phyloP scores from a whole-genome alignment of 1,140 invertebrate species.

The Acyrthosiphon pisum region DNA sequence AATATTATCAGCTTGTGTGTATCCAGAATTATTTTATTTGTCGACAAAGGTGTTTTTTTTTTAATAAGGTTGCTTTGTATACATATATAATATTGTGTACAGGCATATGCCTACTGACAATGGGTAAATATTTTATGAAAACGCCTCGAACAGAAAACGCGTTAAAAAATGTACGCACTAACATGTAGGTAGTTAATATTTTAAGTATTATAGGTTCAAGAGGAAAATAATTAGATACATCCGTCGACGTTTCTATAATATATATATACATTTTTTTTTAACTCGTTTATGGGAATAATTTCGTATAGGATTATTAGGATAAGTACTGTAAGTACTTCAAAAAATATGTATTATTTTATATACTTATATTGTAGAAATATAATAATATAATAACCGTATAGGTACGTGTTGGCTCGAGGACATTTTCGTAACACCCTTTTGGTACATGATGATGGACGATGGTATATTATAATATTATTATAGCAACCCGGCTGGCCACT shows the following conservation, averaged over 20 bases:
- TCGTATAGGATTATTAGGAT: background rate
- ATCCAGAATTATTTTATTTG: background rate
- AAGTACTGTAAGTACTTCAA: background rate
- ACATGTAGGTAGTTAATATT: background rate
- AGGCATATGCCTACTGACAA: background rate
- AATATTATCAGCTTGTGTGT: background rate
- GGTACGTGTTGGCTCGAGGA: background rate
- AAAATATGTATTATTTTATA: background rate
- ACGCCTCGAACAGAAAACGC: background rate
- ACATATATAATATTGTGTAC: background rate
- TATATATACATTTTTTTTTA: background rate
- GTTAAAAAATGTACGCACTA: background rate
- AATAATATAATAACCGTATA: background rate
- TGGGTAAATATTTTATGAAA: background rate
- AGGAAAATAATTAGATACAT: conserved; percentile 22
- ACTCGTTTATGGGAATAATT: background rate
- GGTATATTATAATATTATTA: background rate
- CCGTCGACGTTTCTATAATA: background rate
- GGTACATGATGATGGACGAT: background rate
- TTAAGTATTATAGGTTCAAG: conserved; percentile 1
- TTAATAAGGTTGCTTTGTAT: background rate
- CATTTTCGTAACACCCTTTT: background rate
- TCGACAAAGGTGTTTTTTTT: background rate
- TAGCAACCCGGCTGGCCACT: background rate
- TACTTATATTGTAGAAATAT: background rate